Percentiles rank a stretch among this genome's conserved stretches.
phyloP scores from a whole-genome alignment of 2,113 vertebrate species.

The Romanogobio albipinnatus region DNA sequence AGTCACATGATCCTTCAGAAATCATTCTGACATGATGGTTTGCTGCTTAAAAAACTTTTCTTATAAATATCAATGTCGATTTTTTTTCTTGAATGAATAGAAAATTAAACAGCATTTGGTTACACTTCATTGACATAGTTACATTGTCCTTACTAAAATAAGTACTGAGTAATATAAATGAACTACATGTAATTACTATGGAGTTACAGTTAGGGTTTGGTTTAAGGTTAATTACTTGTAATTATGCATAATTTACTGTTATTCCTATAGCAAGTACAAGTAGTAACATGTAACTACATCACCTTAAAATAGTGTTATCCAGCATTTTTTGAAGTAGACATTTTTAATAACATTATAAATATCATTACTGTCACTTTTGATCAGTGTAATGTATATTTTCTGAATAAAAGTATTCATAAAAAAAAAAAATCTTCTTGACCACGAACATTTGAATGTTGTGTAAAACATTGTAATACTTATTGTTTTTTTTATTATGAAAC shows the following conservation, averaged over 20 bases:
- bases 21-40: background rate
- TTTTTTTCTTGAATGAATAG: background rate
- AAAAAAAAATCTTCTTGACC: background rate
- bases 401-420: background rate
- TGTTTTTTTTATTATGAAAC: too few relatives aligned
- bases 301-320: too few relatives aligned
- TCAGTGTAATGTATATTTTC: background rate
- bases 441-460: background rate
- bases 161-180: too few relatives aligned
- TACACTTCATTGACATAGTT: background rate
- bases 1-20: background rate
- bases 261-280: too few relatives aligned
- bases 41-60: background rate
- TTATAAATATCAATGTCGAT: background rate
- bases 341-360: background rate
- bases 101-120: background rate
- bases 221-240: too few relatives aligned
- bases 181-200: too few relatives aligned
- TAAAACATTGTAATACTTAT: background rate
- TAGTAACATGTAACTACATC: too few relatives aligned
- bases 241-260: too few relatives aligned
- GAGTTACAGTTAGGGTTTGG: too few relatives aligned
- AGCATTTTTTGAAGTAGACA: background rate
- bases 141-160: too few relatives aligned
- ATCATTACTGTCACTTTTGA: background rate